Base-by-base conservation (phyloP, 2,888 invertebrate genomes). In the Ischnus inquisitorius region DNA sequence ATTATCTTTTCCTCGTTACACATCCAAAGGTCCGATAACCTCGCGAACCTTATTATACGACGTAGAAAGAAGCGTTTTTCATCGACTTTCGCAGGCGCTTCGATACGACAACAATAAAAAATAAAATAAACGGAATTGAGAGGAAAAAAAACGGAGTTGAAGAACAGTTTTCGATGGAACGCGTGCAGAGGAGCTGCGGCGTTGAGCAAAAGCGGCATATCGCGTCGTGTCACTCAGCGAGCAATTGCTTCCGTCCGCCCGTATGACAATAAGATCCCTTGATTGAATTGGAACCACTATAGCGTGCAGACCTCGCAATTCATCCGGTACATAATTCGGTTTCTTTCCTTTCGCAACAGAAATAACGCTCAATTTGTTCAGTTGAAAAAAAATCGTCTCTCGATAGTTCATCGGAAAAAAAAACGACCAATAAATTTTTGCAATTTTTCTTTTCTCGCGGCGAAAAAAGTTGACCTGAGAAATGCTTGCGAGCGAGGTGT, bases 211-310 rank as follows among this genome's bases (percentile, higher is more conserved):
- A 51, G 71, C 77, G 41, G 77, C 67, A 72, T 79, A 75, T 85
- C 64, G 80, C 71, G 79, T 69, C 68, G 83, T 83, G 85, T 86
- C 86, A 83, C 84, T 86, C 79, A 84, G 57, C 78, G 68, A 82
- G 78, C 83, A 88, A 88, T 88, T 87, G 84, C 87, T 86, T 87
- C 85, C 87, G 84, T 88, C 87, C 87, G 87, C 87, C 86, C 87
- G 85, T 85, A 87, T 85, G 82, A 83, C 85, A 85, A 86, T 79
- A 82, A 85, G 85, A 80, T 83, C 85, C 83, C 76, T 83, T 82
- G 83, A 86, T 87, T 87, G 76, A 85, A 86, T 87, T 86, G 81
- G 51, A 64, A 19, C 62, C 62, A 74, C 62, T 64, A 14, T 19
- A 41, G 41, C 16, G 41, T n/a, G 41, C 14, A 41, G 25, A 54